Base-by-base conservation (phyloP, 2,888 invertebrate genomes). In the Fragum sueziense region DNA sequence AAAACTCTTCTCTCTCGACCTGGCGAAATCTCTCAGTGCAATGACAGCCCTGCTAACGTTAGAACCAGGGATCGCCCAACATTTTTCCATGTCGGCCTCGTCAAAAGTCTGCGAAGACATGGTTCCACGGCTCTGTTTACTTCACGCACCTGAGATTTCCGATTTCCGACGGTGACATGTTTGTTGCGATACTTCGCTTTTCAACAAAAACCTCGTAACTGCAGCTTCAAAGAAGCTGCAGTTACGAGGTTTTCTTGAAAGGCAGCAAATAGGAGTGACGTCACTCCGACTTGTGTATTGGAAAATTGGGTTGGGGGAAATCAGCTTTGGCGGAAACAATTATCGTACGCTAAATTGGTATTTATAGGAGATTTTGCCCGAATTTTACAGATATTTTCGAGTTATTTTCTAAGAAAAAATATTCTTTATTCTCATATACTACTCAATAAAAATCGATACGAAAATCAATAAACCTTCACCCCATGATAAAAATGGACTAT, bases 1-100 rank as follows among this genome's bases (percentile, higher is more conserved):
- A 71, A 89, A 85, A 79, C 85, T 86, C 76, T 85, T 85, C 51
- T 89, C 90, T 79, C 87, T 87, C 74, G 85, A 82, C 78, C 79
- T 73, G 37, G 86, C 87, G 76, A 86, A 90, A 54, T 90, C 86
- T 74, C 86, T 80, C 29, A 90, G 78, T 59, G 79, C 74, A 33
- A 79, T 84, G 80, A 84, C 84, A 79, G 80, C 76, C 41, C 70
- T 57, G 51, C 71, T 79, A 2, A 75, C 70, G 29, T 74, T 67
- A 69, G 77, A 81, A 34, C 76, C 81, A 29, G 77, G 71, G 68
- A 71, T 74, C 11, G 67, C 78, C 75, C 84, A 82, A 22, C 78
- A 76, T 37, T 82, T 77, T 61, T 86, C 83, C 20, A 77, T 59
- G 51, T 84, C 86, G 14, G 75, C 73, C 14, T 87, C 85, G 22